Percentiles rank a stretch among this genome's conserved stretches.
Conservation (phyloP, 2,797 vertebrate species). For the Agapornis canus region DNA sequence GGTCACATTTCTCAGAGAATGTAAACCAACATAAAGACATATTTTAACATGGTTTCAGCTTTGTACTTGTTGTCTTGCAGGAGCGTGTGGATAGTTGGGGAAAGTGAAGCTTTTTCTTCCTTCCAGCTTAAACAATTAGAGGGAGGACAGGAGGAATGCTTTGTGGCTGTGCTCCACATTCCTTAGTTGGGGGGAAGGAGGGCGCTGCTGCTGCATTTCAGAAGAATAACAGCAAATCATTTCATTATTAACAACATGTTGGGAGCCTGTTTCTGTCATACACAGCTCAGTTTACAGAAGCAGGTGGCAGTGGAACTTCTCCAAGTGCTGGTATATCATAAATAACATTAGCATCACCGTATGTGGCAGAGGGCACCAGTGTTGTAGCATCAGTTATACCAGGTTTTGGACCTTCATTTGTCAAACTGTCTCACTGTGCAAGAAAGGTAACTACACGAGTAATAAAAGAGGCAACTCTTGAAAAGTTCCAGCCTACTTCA, state of each 20-base stretch:
- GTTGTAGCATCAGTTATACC: background rate
- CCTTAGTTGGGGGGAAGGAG: background rate
- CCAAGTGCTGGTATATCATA: background rate
- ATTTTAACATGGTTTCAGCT: background rate
- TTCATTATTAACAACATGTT: background rate
- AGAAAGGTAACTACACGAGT: conserved; percentile 55
- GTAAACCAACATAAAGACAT: background rate
- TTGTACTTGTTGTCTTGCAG: background rate
- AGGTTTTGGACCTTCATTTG: background rate
- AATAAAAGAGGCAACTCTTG: background rate
- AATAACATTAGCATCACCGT: background rate
- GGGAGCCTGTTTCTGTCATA: background rate
- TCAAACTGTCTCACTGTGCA: conserved; percentile 33
- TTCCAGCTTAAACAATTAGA: background rate
- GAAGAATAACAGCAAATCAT: background rate
- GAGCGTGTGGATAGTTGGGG: background rate
- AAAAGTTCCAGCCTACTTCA: background rate
- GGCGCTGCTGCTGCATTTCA: background rate
- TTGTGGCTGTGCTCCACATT: background rate
- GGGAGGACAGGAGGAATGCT: background rate
- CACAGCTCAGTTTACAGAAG: background rate
- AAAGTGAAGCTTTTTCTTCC: background rate
- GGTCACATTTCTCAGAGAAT: background rate
- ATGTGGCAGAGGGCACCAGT: background rate
- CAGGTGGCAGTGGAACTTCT: background rate